Evolutionary conservation across 2,888 invertebrate genomes (phyloP), one percentile per base, ranked within the genome.

Genomic region (Eurois occulta): DNA sequence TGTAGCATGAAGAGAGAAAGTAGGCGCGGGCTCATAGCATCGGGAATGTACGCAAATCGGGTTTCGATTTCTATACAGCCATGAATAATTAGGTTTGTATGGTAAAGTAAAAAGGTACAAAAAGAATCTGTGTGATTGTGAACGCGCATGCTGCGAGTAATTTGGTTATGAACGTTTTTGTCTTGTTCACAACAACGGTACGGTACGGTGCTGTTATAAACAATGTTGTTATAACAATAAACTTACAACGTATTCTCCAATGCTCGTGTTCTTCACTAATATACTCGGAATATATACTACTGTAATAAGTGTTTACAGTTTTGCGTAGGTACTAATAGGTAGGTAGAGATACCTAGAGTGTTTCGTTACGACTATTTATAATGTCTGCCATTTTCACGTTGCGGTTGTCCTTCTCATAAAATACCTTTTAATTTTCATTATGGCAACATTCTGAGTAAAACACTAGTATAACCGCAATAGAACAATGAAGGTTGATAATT

Each of bases 1-100:
- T 92, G 92, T 91, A 89, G 89, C 95, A 88, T 94, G 94, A 94
- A 92, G 90, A 89, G 95, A 93, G 96, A 96, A 95, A 96, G 95
- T 95, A 88, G 80, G 77, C 86, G 83, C 84, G 87, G 82, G 83
- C 87, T 83, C 89, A 90, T 90, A 87, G 85, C 88, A 91, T 90
- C 89, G 89, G 91, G 92, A 92, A 92, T 91, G 90, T 91, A 92
- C 90, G 91, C 90, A 91, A 93, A 94, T 92, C 89, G 89, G 91
- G 90, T 94, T 94, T 94, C 94, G 88, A 91, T 95, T 94, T 95
- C 94, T 92, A 93, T 91, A 87, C 87, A 90, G 90, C 89, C 88
- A 89, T 91, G 90, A 88, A 88, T 89, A 89, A 90, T 84, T 72
- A 78, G 81, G 72, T 77, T 85, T 81, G 76, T 81, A 78, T 89